Evolutionary conservation across 2,113 vertebrate genomes (phyloP).

Genomic region (Tonatia bakeri): DNA sequence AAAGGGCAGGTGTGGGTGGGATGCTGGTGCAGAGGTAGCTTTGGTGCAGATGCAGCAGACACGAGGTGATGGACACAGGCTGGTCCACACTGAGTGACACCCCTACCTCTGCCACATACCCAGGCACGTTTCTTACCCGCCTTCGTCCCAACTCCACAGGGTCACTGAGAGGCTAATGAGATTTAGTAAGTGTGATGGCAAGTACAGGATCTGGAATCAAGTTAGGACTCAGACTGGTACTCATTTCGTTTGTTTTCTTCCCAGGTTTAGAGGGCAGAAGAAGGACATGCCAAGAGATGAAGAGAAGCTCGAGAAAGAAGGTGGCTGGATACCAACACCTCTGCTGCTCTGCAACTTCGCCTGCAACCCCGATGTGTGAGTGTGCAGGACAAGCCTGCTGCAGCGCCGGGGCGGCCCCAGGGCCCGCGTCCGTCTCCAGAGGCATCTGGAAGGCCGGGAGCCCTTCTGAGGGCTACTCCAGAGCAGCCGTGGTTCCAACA

Average conservation of each 20-base stretch:
- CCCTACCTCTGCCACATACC: neutral
- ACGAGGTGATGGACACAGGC: fast-evolving
- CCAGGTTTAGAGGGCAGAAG: neutral
- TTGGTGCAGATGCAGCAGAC: neutral
- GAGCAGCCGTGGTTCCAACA: neutral
- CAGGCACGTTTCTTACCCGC: neutral
- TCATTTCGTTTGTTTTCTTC: neutral
- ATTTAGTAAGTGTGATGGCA: neutral
- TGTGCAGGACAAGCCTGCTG: neutral
- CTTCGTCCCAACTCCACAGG: neutral
- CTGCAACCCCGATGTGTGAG: neutral
- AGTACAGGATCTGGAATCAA: neutral
- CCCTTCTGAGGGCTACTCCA: neutral
- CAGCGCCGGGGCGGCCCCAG: neutral
- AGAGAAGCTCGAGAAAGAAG: neutral
- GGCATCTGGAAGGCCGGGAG: too few species aligned
- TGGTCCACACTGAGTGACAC: neutral
- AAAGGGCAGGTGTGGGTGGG: neutral
- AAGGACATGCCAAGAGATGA: neutral
- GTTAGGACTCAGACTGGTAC: neutral
- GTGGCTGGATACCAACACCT: neutral
- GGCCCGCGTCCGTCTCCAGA: fast-evolving
- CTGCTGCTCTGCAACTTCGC: neutral
- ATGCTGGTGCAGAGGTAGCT: neutral
- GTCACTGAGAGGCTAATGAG: neutral